Conservation (phyloP, 2,113 vertebrate genomes). For the Python bivittatus region DNA sequence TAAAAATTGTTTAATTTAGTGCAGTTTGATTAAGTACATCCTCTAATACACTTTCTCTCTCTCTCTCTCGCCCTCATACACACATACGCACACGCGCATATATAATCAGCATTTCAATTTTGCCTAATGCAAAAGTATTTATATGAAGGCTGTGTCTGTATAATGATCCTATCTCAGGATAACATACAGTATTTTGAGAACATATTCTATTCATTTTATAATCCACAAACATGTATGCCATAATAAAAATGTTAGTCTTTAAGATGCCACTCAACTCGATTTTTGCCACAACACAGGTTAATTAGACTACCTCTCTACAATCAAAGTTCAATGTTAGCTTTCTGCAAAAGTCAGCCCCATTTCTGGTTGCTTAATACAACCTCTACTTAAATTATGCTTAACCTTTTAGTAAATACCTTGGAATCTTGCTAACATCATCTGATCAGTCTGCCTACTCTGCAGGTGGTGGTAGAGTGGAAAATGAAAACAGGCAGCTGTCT, state of each 20-base stretch:
- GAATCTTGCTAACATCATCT: constrained; percentile 30
- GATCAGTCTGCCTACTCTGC: constrained; percentile 47
- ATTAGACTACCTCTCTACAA: neutral
- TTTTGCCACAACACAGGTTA: neutral
- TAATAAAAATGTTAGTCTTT: neutral
- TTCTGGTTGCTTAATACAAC: neutral
- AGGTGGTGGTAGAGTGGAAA: constrained; percentile 40
- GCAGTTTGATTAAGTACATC: neutral
- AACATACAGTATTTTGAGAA: neutral
- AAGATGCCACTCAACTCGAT: neutral
- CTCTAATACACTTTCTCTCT: neutral
- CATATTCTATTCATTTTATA: neutral
- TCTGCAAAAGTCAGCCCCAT: constrained; percentile 29
- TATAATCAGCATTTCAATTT: neutral
- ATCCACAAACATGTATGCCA: neutral
- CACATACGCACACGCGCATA: neutral
- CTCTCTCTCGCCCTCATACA: neutral
- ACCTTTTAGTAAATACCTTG: constrained; percentile 51
- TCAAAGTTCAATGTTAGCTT: neutral
- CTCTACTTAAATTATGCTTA: constrained; percentile 3
- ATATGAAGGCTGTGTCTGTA: neutral
- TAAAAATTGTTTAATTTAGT: neutral
- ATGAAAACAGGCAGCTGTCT: constrained; percentile 26
- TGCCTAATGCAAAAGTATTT: neutral
- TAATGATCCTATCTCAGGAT: neutral